Base-by-base conservation (phyloP, 1,140 invertebrate genomes). In the Gryllus bimaculatus region DNA sequence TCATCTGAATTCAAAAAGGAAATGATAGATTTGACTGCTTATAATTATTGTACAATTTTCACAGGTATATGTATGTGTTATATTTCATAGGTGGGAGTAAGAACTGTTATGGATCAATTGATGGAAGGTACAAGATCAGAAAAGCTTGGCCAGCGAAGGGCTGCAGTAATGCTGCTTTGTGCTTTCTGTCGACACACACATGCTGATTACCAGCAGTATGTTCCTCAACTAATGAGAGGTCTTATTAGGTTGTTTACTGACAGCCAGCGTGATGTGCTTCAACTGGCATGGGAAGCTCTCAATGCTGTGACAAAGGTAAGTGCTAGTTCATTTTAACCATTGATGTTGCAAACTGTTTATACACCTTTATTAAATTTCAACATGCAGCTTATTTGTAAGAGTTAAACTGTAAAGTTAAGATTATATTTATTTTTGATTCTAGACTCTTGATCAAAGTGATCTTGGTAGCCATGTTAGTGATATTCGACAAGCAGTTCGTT, bases 41-140 rank as follows among this genome's bases (percentile, higher is more conserved):
- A 39, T 39, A 39, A 39, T 39, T 39, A 39, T 5, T 39, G 26
- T 39, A 39, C 26, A 39, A 39, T 39, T 39, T 39, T 39, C 26
- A 39, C 26, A 39, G 26, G 26, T 39, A 5, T 39, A 39, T 39
- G 26, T 39, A 39, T 39, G 26, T 39, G 26, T 39, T 39, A 39
- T 39, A 39, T 66, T 66, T 18, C 7, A 66, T 66, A 66, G 54
- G 54, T 91, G 74, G 96, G 96, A 39, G 92, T 98, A 1, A 88
- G 95, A 77, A 92, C 93, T 74, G 93, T 98, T 8, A 93, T 98
- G 86, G 95, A 98, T 85, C 94, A 95, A 80, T 86, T 98, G n/a
- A 90, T 98, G 84, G 92, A 95, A 81, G 90, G 92, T 7, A 91
- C 92, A 0, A 90, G 92, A 83, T 90, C 90, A 15, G 89, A 91